Evolutionary conservation across 2,888 invertebrate genomes (phyloP), one percentile per base, ranked within the genome.

Genomic region (Sminthurinus aureus): DNA sequence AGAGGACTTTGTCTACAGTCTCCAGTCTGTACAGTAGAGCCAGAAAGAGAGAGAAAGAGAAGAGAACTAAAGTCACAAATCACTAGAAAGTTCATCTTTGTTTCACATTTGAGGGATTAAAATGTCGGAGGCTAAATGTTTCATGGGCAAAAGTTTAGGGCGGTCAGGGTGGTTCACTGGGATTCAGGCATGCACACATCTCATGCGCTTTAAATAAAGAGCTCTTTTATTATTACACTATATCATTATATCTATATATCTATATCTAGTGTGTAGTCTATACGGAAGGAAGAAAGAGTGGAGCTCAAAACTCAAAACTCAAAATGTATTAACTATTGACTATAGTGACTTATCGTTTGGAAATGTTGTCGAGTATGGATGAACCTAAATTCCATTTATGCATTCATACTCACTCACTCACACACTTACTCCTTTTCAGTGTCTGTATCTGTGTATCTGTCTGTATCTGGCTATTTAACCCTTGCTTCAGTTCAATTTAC

Each of bases 51-150:
- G n/a, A n/a, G n/a, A n/a, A n/a, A 38, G 38, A 38, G 6, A 38
- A 38, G 38, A 38, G 6, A 38, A 38, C 38, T 18, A 58, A 18
- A 58, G 58, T 58, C 58, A 6, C 9, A 58, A 58, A 58, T 58
- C 58, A 58, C 58, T 58, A 2, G 58, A 58, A 58, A 18, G 58
- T 58, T 58, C 58, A 58, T 58, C 58, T 69, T 69, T 22, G 69
- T n/a, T 69, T 69, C 69, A 20, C 11, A n/a, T 69, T 20, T 69
- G 69, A n/a, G n/a, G 69, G 18, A 69, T 69, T 69, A 69, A 69
- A 69, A 69, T 69, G 69, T 69, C 69, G 69, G 69, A 69, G 69
- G n/a, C 20, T n/a, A 22, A 22, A 69, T 69, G 20, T 69, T n/a
- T 69, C 69, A 22, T 69, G 69, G 69, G 69, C 69, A 18, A 69